phyloP scores from a whole-genome alignment of 1,140 invertebrate species.

The Drosophila mauritiana region DNA sequence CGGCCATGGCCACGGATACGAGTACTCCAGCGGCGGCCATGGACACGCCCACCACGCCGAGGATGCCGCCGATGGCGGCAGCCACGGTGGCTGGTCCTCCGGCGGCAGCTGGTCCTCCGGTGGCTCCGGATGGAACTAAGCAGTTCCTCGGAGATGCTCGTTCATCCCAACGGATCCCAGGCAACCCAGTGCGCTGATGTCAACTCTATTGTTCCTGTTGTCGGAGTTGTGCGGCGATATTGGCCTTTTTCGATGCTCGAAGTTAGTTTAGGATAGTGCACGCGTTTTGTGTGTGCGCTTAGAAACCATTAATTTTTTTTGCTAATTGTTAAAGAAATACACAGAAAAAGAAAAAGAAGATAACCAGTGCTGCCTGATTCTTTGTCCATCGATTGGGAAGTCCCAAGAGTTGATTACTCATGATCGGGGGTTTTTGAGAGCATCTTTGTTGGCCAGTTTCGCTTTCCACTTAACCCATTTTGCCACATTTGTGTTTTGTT shows the following conservation, averaged over 20 bases:
- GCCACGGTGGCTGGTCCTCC: conserved; percentile 34
- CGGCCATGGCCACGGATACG: conserved; percentile 18
- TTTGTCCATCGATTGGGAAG: conserved; percentile 11
- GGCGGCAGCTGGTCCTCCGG: conserved; percentile 39
- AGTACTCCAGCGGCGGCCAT: conserved; percentile 24
- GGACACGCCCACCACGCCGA: conserved; percentile 5
- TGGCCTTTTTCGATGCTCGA: conserved; percentile 61
- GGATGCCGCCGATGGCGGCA: conserved; percentile 38
- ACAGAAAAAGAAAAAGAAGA: conserved; percentile 15
- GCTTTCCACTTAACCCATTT: conserved; percentile 42
- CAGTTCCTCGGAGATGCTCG: neutral
- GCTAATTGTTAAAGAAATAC: conserved; percentile 34
- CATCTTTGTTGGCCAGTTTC: conserved; percentile 13
- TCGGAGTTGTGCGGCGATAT: conserved; percentile 57
- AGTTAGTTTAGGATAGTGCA: conserved; percentile 49
- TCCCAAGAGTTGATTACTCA: conserved; percentile 16
- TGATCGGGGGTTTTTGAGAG: conserved; percentile 21
- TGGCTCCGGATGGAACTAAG: conserved; percentile 44
- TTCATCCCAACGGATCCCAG: neutral
- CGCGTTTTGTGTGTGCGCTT: conserved; percentile 44
- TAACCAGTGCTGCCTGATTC: neutral
- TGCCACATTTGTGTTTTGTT: conserved; percentile 3
- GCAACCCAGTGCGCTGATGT: conserved; percentile 17
- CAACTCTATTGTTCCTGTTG: conserved; percentile 62
- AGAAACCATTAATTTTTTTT: conserved; percentile 20